Conservation (phyloP, 2,888 invertebrate genomes). For the Eledone cirrhosa region DNA sequence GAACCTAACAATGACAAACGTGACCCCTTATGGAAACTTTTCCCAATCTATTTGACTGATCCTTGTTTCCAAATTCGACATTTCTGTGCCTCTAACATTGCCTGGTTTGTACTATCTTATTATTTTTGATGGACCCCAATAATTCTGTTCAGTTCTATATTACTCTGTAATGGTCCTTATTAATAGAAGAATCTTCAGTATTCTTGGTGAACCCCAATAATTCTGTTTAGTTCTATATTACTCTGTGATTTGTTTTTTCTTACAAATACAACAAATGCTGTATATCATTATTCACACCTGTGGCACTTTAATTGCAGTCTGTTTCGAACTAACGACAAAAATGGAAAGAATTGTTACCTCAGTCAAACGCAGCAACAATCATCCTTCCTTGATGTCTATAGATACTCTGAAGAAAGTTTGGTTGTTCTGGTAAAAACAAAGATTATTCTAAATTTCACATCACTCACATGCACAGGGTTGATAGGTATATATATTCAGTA, state of each 20-base stretch:
- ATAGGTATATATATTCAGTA: too few species aligned
- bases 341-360: constrained; percentile 32
- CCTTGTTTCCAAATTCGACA: constrained; percentile 45
- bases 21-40: constrained; percentile 34
- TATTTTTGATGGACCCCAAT: too few species aligned
- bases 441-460: not conserved
- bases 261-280: too few species aligned
- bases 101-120: constrained; percentile 37
- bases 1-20: constrained; percentile 29
- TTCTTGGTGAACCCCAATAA: too few species aligned
- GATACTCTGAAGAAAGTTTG: constrained; percentile 45
- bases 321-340: constrained; percentile 37
- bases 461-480: not conserved
- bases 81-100: constrained; percentile 43
- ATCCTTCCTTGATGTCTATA: constrained; percentile 51
- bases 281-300: too few species aligned
- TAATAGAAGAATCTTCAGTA: too few species aligned
- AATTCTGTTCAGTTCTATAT: too few species aligned
- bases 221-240: too few species aligned
- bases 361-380: constrained; percentile 42
- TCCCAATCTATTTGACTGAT: constrained; percentile 45
- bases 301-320: constrained; percentile 37
- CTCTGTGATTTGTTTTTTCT: too few species aligned
- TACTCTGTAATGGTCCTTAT: too few species aligned
- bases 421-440: not conserved